Conservation (phyloP, 1,140 invertebrate genomes). For the Neodiprion lecontei region DNA sequence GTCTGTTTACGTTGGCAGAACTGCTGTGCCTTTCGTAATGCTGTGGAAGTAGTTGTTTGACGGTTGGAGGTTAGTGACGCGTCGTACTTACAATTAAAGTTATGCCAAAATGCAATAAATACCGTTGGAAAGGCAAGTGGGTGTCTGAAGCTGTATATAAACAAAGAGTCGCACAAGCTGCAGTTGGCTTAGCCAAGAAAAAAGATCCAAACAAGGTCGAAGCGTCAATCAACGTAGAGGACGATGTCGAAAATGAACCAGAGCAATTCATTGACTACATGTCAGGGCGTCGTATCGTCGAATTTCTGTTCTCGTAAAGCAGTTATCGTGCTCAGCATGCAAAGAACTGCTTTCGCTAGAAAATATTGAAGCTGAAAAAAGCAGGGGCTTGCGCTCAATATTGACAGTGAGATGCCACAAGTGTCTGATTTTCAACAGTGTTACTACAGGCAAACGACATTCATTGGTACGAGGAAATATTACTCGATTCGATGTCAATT, state of each 20-base stretch:
- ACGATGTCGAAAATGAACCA: not conserved
- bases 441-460: constrained; percentile 17
- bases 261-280: not conserved
- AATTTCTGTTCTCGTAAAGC: constrained; percentile 12
- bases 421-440: constrained; percentile 19
- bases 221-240: not conserved
- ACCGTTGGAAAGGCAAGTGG: not conserved
- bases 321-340: constrained; percentile 23
- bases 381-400: constrained; percentile 20
- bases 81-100: not conserved
- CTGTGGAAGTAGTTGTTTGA: not conserved
- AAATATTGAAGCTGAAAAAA: constrained; percentile 22
- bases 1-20: not conserved
- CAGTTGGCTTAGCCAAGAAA: not conserved
- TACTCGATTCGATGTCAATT: constrained; percentile 13
- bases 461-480: not conserved
- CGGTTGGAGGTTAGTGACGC: not conserved
- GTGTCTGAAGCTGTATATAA: not conserved
- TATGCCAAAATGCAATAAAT: not conserved
- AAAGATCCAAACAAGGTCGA: not conserved
- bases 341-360: constrained; percentile 22
- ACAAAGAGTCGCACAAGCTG: not conserved
- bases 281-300: constrained; percentile 25
- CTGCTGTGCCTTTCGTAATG: not conserved
- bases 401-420: constrained; percentile 25